Evolutionary conservation across 2,113 vertebrate species (phyloP).

Genomic region (Cervus canadensis): DNA sequence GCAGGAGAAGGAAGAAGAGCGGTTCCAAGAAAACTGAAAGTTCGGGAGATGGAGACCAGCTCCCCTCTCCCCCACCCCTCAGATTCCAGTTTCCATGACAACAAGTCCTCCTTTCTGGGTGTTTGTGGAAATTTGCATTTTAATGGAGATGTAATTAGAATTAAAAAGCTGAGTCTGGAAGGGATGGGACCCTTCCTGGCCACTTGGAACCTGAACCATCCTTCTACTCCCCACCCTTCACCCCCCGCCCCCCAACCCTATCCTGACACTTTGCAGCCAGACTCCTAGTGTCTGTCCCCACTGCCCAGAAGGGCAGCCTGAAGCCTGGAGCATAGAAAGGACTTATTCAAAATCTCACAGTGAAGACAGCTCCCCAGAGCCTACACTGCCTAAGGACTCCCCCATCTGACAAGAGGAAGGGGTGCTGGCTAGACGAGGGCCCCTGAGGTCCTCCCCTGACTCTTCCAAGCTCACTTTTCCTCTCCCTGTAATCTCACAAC

Average conservation of each 20-base stretch:
- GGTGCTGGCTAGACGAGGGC: neutral
- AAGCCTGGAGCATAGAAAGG: neutral
- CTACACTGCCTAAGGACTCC: neutral
- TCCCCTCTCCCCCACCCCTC: constrained; percentile 57
- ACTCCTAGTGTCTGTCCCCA: neutral
- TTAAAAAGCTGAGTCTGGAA: constrained; percentile 10
- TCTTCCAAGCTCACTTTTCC: neutral
- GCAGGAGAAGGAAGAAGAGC: neutral
- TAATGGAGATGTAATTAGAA: constrained; percentile 81
- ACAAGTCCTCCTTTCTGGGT: constrained; percentile 67
- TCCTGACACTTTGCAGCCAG: no score
- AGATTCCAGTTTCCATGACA: constrained; percentile 76
- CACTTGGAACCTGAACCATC: neutral
- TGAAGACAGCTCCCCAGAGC: neutral
- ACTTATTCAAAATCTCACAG: neutral
- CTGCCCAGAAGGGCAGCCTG: neutral
- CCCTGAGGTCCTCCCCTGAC: neutral
- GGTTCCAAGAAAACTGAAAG: neutral
- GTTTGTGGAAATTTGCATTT: constrained; percentile 79
- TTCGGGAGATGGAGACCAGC: neutral
- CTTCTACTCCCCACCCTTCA: neutral
- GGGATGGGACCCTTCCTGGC: neutral
- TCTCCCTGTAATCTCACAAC: neutral
- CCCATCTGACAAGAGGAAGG: neutral
- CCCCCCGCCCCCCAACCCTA: neutral